Evolutionary conservation across 1,140 invertebrate species (phyloP), one percentile per base, ranked within the genome.

Genomic region (Odontomachus brunneus): DNA sequence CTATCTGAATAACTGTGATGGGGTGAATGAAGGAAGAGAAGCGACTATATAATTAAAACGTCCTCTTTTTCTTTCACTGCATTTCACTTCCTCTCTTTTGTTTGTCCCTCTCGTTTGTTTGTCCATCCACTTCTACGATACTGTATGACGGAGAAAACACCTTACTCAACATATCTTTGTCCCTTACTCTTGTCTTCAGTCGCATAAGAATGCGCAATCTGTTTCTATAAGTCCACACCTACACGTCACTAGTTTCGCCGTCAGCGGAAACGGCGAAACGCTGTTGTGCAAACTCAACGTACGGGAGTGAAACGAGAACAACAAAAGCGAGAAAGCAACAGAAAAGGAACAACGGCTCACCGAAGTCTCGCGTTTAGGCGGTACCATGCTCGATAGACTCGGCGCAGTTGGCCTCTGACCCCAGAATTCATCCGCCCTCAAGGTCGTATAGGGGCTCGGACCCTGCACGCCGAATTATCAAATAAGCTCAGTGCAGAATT

Each of bases 361-460:
- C 86, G 88, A 83, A 33, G 89, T 89, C 53, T 90, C 87, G 14
- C 76, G 84, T n/a, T 75, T 85, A 11, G 85, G 63, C 22, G 65
- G 17, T n/a, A 69, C 59, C 44, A 89, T 60, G 65, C 82, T 90
- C 19, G 89, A 81, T 24, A 86, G 48, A 78, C 71, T 90, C 19
- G 87, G 71, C 29, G 85, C 84, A 3, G 85, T 85, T 75, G 89
- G 73, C 66, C 84, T 86, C 12, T 90, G 89, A 66, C 81, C 69
- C 84, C 89, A 86, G 29, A 75, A 88, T 74, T 90, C 90, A 26
- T 85, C 88, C 38, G 26, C 48, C 9, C 17, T 84, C 48, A 86
- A 63, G n/a, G 85, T 89, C 51, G 85, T n/a, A 15, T 89, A 89
- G 26, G 83, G 65, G 48, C 74, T 89, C 0, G 83, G 78, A 38